phyloP scores from a whole-genome alignment of 2,888 invertebrate species.

The Harpalus rubripes region DNA sequence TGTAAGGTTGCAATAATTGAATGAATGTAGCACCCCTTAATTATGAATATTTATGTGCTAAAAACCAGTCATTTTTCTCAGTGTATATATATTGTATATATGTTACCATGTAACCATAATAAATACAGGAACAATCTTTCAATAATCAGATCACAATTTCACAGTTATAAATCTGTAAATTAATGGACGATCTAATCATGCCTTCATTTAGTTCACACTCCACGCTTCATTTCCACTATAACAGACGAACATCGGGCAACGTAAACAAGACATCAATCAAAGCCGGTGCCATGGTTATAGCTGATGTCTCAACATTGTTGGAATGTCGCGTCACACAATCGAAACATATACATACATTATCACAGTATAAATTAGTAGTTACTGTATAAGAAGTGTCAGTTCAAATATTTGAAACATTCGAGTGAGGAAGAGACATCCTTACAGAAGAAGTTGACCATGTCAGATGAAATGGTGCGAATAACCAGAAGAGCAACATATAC shows the following conservation, averaged over 20 bases:
- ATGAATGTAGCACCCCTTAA: too few relatives aligned
- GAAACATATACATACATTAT: not conserved
- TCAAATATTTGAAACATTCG: too few relatives aligned
- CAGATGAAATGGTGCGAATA: too few relatives aligned
- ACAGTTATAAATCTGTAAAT: slow-evolving; percentile 18
- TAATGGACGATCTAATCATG: slow-evolving; percentile 11
- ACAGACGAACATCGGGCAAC: not conserved
- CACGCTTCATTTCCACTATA: not conserved
- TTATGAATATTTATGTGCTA: too few relatives aligned
- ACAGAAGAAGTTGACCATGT: too few relatives aligned
- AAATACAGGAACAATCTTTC: slow-evolving; percentile 13
- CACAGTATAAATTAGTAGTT: not conserved
- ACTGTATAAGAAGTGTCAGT: too few relatives aligned
- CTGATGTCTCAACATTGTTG: slow-evolving; percentile 16
- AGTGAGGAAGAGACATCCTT: too few relatives aligned
- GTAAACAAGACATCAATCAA: slow-evolving; percentile 38
- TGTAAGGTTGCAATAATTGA: too few relatives aligned
- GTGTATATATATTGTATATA: too few relatives aligned
- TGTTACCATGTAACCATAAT: not conserved
- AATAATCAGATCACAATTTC: slow-evolving; percentile 15
- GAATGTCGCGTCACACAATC: not conserved
- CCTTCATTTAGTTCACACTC: slow-evolving; percentile 18
- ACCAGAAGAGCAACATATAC: too few relatives aligned
- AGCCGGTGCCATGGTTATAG: not conserved
- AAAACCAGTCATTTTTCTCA: too few relatives aligned